Percentiles rank a stretch among this genome's conserved stretches.
Evolutionary conservation across 2,888 invertebrate genomes (phyloP).

Genomic region (Ellobium chinense): DNA sequence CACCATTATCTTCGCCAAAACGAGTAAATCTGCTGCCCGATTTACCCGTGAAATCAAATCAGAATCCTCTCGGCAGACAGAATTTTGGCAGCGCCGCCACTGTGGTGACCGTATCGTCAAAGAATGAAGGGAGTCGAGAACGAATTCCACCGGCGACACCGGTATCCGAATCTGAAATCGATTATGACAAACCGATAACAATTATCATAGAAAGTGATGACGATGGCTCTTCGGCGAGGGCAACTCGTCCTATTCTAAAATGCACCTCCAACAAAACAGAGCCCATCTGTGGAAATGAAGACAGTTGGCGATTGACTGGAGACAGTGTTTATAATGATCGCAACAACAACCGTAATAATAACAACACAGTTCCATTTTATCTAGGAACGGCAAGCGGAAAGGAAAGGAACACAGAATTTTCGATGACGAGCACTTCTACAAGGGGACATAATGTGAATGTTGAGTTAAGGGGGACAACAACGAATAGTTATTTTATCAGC

Average conservation of each 20-base stretch:
- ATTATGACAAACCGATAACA: neutral
- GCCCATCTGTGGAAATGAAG: too few species aligned
- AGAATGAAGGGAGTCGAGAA: neutral
- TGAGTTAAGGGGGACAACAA: neutral
- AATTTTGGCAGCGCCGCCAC: neutral
- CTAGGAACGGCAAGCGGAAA: too few species aligned
- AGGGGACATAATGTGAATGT: neutral
- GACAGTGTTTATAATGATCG: neutral
- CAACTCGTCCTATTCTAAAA: slow-evolving; percentile 11
- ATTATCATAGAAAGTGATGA: neutral
- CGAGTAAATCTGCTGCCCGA: neutral
- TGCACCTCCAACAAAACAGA: neutral
- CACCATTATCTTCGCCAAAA: neutral
- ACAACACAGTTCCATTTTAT: neutral
- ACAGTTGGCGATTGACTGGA: too few species aligned
- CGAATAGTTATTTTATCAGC: neutral
- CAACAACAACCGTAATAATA: neutral
- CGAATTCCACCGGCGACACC: neutral
- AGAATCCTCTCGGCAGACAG: neutral
- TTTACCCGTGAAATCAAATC: neutral
- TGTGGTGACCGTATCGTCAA: neutral
- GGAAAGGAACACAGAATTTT: neutral
- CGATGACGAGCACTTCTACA: neutral
- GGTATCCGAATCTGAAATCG: slow-evolving; percentile 8
- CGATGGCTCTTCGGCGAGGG: neutral